Base-by-base conservation (phyloP, 2,113 vertebrate species). In the Strigops habroptila region DNA sequence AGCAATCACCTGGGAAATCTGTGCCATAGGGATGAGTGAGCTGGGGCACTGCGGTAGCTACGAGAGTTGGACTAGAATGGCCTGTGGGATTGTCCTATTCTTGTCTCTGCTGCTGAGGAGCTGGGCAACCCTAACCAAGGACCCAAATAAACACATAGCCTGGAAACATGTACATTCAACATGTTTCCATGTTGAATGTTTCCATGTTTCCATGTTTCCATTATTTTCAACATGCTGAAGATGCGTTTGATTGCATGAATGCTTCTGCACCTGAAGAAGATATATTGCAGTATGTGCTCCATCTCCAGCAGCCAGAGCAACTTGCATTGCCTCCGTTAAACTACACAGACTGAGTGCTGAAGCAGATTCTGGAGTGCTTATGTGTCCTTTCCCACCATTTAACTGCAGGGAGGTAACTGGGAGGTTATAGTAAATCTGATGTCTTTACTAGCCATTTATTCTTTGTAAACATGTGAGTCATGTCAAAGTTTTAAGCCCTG, bases 31-130 rank as follows among this genome's bases (percentile, higher is more conserved):
- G 48, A 51, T 8, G 14, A 63, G 30, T 35, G 57, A 82, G 48
- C 9, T 63, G 80, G 51, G 21, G 9, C 21, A 64, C 6, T 25
- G n/a, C 49, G 12, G n/a, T 18, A 55, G 30, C 48, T 39, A 5
- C 0, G 0, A 28, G 5, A 69, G 8, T 28, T 28, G 23, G n/a
- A 7, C 9, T 49, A 14, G 41, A 46, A 62, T 7, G 8, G 22
- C 6, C 0, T 21, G 8, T 44, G 33, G 4, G 12, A 19, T 35
- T 10, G 1, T 60, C 5, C 27, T 59, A 1, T 21, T 59, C 18
- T 30, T 63, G 6, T 21, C n/a, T 52, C 12, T 67, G 28, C 23
- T 71, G 10, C 48, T 57, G 39, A 8, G 13, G n/a, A 17, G 30
- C 2, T 7, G 11, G 6, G 16, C 0, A 7, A 53, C 11, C 35